Conservation (phyloP, 2,888 invertebrate genomes). For the Chrysotoxum bicinctum region DNA sequence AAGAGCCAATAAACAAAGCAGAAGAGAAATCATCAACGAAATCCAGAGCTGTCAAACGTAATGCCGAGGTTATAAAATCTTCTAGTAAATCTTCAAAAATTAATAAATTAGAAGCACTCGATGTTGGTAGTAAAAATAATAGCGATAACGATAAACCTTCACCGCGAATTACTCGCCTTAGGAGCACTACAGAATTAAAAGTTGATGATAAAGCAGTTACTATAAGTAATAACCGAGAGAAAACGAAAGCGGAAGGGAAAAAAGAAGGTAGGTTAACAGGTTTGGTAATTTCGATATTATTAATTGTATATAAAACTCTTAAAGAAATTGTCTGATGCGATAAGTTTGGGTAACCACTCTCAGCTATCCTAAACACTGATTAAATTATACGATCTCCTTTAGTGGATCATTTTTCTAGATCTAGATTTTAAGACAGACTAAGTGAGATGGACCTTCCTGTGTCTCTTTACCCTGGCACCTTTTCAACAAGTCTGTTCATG, state of each 20-base stretch:
- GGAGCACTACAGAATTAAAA: not conserved
- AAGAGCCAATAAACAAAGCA: not conserved
- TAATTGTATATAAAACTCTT: too few species aligned
- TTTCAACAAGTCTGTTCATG: too few species aligned
- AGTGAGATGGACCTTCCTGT: too few species aligned
- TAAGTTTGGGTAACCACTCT: too few species aligned
- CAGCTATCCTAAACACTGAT: too few species aligned
- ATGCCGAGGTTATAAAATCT: not conserved
- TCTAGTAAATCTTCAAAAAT: not conserved
- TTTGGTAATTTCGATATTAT: too few species aligned
- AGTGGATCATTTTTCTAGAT: too few species aligned
- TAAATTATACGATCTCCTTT: too few species aligned
- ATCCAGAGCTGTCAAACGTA: conserved; percentile 4
- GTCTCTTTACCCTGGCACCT: too few species aligned
- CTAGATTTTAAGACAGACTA: too few species aligned
- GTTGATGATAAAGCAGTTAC: not conserved
- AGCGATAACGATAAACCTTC: not conserved
- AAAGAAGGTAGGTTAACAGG: not conserved
- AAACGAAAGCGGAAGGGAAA: not conserved
- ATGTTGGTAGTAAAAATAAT: not conserved
- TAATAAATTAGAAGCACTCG: conserved; percentile 1
- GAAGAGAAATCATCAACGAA: not conserved
- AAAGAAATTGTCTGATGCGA: too few species aligned
- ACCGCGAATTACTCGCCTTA: conserved; percentile 24
- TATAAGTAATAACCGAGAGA: not conserved